phyloP scores from a whole-genome alignment of 2,888 invertebrate genomes.

The Trissoscelio sp. region DNA sequence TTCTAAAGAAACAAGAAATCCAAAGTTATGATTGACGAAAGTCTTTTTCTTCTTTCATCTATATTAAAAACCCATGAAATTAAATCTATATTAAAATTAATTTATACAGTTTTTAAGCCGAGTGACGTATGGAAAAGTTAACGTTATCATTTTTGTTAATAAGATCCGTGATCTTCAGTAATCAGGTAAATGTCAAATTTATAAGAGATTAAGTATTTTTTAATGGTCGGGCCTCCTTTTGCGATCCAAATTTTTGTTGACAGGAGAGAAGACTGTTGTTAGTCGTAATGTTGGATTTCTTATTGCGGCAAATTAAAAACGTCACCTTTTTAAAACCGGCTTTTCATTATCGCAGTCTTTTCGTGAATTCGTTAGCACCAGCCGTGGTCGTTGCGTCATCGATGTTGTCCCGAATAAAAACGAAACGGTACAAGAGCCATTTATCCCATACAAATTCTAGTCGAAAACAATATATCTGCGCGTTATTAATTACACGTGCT shows the following conservation, averaged over 20 bases:
- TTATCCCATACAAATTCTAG: slow-evolving; percentile 83
- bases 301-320: slow-evolving; percentile 54
- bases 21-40: background rate
- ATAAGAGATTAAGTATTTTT: slow-evolving; percentile 25
- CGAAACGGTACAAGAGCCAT: slow-evolving; percentile 79
- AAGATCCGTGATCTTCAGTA: slow-evolving; percentile 20
- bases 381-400: slow-evolving; percentile 64
- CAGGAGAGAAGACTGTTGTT: slow-evolving; percentile 34
- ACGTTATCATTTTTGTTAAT: slow-evolving; percentile 21
- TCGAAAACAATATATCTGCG: slow-evolving; percentile 81
- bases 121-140: slow-evolving; percentile 42
- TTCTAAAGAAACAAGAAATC: too few species aligned
- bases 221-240: slow-evolving; percentile 9
- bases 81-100: slow-evolving; percentile 17
- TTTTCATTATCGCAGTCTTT: slow-evolving; percentile 65
- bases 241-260: slow-evolving; percentile 9
- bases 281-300: slow-evolving; percentile 58
- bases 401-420: slow-evolving; percentile 71
- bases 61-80: too few species aligned
- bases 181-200: slow-evolving; percentile 39
- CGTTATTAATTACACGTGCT: slow-evolving; percentile 71
- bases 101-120: background rate
- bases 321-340: slow-evolving; percentile 62
- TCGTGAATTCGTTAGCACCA: slow-evolving; percentile 57
- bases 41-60: background rate